These are phyloP conservation scores for Gonioctena quinquepunctata DNA, from an alignment of 1,140 invertebrate species.

Conservation along the genomic window DNA sequence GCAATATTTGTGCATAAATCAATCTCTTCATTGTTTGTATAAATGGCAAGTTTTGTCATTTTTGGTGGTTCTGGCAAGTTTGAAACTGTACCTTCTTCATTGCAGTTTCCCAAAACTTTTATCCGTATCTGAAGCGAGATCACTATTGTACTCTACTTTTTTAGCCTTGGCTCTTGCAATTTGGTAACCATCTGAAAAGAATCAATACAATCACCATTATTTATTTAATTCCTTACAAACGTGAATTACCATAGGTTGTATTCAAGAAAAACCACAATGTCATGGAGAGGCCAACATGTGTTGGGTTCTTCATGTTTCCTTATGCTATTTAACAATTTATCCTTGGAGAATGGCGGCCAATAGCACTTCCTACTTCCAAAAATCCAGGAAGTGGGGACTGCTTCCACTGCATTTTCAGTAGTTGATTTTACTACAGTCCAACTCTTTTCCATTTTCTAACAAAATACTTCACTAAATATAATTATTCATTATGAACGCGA, in stretches of 20 bases:
- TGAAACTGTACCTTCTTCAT: background rate
- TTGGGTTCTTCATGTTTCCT: background rate
- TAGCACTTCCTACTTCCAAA: background rate
- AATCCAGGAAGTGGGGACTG: background rate
- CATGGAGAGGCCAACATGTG: background rate
- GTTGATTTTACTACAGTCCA: background rate
- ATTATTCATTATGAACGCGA: background rate
- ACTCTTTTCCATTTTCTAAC: background rate
- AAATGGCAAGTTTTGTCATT: too few species aligned
- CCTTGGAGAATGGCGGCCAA: background rate
- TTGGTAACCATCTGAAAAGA: background rate
- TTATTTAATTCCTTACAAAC: background rate
- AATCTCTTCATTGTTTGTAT: too few species aligned
- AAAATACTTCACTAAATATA: background rate
- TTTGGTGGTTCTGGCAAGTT: background rate
- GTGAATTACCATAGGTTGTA: constrained; percentile 15
- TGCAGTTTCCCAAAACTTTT: background rate
- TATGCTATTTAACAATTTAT: background rate
- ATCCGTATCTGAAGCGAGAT: background rate
- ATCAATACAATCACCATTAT: background rate
- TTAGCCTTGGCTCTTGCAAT: background rate
- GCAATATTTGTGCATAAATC: too few species aligned
- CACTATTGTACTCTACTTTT: background rate
- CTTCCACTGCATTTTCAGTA: background rate
- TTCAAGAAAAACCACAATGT: background rate